Conservation (phyloP, 2,888 invertebrate genomes). For the Lepidochrysops patricia region DNA sequence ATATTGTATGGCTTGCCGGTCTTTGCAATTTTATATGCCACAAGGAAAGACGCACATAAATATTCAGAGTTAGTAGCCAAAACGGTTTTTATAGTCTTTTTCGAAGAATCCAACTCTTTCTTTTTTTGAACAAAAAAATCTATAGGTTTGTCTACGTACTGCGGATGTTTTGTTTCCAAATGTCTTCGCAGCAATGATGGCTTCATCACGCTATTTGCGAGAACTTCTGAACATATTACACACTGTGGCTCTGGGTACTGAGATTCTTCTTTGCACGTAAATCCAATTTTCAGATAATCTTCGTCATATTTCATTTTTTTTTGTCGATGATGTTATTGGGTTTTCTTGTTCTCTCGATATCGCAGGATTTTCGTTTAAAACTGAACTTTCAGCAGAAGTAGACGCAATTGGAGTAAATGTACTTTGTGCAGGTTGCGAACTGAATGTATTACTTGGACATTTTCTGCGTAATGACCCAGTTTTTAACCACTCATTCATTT, state of each 20-base stretch:
- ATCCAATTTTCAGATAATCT: conserved; percentile 7
- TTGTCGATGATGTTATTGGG: background rate
- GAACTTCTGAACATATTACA: conserved; percentile 10
- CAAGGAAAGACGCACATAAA: conserved; percentile 13
- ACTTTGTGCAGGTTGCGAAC: too few relatives aligned
- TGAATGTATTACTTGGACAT: too few relatives aligned
- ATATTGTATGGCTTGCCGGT: conserved; percentile 15
- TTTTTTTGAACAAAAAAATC: conserved; percentile 12
- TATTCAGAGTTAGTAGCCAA: conserved; percentile 14
- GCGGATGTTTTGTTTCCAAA: conserved; percentile 10
- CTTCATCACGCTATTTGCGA: background rate
- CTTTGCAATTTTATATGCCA: conserved; percentile 11
- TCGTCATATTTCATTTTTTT: conserved; percentile 3
- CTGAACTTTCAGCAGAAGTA: too few relatives aligned
- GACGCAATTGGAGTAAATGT: too few relatives aligned
- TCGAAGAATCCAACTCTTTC: conserved; percentile 12
- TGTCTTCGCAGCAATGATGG: conserved; percentile 8
- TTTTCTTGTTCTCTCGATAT: conserved; percentile 5
- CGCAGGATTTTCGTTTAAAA: too few relatives aligned
- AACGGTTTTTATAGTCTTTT: conserved; percentile 12
- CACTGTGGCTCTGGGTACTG: conserved; percentile 4
- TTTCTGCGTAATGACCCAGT: background rate
- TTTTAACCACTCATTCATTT: background rate
- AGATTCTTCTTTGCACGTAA: conserved; percentile 9
- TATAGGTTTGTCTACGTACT: conserved; percentile 1